phyloP scores from a whole-genome alignment of 2,113 vertebrate species.

The Junco hyemalis region DNA sequence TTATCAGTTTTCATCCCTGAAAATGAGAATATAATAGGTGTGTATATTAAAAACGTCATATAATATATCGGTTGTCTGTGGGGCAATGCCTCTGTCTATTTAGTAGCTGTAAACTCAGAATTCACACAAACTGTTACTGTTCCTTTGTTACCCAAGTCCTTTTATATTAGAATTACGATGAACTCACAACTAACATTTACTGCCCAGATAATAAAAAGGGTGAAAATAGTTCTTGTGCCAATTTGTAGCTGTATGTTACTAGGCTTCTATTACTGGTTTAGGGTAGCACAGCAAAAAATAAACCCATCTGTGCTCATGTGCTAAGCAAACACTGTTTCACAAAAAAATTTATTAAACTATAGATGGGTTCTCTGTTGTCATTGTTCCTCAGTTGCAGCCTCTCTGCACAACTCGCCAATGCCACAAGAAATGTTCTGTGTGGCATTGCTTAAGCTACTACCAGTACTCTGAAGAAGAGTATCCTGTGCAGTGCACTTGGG shows the following conservation, averaged over 20 bases:
- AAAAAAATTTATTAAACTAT: neutral
- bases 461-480: neutral
- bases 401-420: neutral
- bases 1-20: neutral
- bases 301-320: neutral
- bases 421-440: neutral
- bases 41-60: neutral
- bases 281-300: neutral
- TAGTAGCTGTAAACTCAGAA: neutral
- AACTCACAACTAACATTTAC: neutral
- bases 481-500: neutral
- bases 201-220: neutral
- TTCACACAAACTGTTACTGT: neutral
- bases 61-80: neutral
- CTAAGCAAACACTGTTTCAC: neutral
- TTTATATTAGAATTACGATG: neutral
- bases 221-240: neutral
- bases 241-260: neutral
- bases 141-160: neutral
- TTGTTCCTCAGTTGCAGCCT: neutral
- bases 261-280: neutral
- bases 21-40: neutral
- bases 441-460: neutral
- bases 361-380: neutral
- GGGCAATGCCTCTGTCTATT: neutral